Conservation (phyloP, 2,888 invertebrate genomes). For the Apoderus coryli region DNA sequence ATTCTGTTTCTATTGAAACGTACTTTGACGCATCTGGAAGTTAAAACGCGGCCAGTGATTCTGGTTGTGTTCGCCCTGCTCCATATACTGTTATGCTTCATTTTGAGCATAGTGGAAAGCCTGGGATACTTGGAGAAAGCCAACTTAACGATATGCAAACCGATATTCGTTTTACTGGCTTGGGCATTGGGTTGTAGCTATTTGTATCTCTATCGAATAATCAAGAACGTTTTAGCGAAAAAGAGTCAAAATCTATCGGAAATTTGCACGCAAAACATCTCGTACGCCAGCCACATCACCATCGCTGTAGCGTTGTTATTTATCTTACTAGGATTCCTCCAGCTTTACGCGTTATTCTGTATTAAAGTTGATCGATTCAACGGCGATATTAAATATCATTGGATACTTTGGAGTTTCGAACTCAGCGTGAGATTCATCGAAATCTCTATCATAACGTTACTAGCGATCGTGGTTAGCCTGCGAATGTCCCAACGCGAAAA, state of each 20-base stretch:
- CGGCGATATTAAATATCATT: constrained; percentile 53
- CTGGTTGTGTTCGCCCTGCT: constrained; percentile 64
- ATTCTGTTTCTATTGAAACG: constrained; percentile 74
- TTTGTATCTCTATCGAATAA: constrained; percentile 66
- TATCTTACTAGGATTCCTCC: constrained; percentile 66
- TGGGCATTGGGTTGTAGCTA: constrained; percentile 73
- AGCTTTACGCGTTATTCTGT: constrained; percentile 66
- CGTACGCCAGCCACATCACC: constrained; percentile 79
- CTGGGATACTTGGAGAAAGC: constrained; percentile 30
- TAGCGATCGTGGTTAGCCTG: constrained; percentile 74
- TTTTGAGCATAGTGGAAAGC: constrained; percentile 63
- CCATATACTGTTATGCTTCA: constrained; percentile 67
- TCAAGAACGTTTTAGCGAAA: constrained; percentile 57
- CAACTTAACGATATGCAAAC: constrained; percentile 59
- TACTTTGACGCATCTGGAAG: constrained; percentile 54
- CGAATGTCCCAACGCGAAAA: constrained; percentile 57
- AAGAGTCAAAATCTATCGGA: constrained; percentile 68
- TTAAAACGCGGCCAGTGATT: constrained; percentile 54
- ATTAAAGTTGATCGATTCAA: constrained; percentile 38
- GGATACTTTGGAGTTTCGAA: constrained; percentile 89
- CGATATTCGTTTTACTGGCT: constrained; percentile 74
- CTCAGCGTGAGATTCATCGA: constrained; percentile 73
- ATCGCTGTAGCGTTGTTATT: constrained; percentile 76
- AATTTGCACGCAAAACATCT: constrained; percentile 60
- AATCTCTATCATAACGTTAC: constrained; percentile 70